Percentiles rank a stretch among this genome's conserved stretches.
Evolutionary conservation across 2,113 vertebrate genomes (phyloP).

Genomic region (Thymallus thymallus): DNA sequence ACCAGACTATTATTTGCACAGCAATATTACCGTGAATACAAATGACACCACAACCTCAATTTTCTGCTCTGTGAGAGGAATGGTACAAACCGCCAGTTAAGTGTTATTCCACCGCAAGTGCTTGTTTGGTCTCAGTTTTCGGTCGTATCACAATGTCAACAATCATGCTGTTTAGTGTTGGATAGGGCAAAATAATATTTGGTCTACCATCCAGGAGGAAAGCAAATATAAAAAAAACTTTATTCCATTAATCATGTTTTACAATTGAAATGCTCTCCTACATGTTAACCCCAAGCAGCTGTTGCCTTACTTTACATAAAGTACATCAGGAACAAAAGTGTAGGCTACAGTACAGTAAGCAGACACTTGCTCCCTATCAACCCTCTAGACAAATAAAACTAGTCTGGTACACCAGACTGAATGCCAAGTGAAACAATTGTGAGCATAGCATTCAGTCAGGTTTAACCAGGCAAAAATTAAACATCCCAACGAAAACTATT

Average conservation of each 20-base stretch:
- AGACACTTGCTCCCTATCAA: constrained; percentile 43
- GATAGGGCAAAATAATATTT: constrained; percentile 57
- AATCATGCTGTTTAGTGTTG: constrained; percentile 52
- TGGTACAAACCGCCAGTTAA: constrained; percentile 51
- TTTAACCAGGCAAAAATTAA: neutral
- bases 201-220: constrained; percentile 41
- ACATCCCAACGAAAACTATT: constrained; percentile 53
- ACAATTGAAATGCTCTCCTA: constrained; percentile 44
- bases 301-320: constrained; percentile 42
- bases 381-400: constrained; percentile 32
- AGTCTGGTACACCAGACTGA: neutral
- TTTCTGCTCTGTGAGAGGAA: constrained; percentile 59
- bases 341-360: constrained; percentile 18
- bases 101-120: constrained; percentile 57
- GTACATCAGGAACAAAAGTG: constrained; percentile 33
- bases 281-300: constrained; percentile 17
- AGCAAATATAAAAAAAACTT: constrained; percentile 31
- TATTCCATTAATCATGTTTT: constrained; percentile 28
- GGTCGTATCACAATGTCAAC: constrained; percentile 61
- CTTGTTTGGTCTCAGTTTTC: constrained; percentile 68
- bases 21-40: constrained; percentile 65
- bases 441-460: no score
- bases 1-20: constrained; percentile 59
- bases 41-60: constrained; percentile 71
- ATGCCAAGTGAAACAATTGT: no score